Evolutionary conservation across 2,888 invertebrate species (phyloP).

Genomic region (Agrochola macilenta): DNA sequence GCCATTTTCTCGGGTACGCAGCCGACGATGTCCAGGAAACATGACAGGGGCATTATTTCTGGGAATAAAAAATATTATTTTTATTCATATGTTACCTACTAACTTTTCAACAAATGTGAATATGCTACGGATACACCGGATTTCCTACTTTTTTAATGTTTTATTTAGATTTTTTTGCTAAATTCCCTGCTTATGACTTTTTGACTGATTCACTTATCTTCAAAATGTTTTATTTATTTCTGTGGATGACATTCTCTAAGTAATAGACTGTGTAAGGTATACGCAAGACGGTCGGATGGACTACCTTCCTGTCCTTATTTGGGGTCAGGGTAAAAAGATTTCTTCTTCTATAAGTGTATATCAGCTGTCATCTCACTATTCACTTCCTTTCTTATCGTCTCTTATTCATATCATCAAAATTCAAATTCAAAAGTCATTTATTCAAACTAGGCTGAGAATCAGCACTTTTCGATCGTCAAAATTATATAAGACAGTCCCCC

Average conservation of each 20-base stretch:
- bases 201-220: not conserved
- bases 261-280: not conserved
- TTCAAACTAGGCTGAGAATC: too few species aligned
- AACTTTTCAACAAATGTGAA: not conserved
- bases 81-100: not conserved
- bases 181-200: not conserved
- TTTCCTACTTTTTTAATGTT: not conserved
- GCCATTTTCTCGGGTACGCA: slow-evolving; percentile 94
- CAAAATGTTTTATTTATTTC: not conserved
- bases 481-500: too few species aligned
- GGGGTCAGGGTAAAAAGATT: too few species aligned
- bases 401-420: not conserved
- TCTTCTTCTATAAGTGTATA: not conserved
- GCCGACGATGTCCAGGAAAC: slow-evolving; percentile 96
- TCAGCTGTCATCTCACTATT: not conserved
- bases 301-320: not conserved
- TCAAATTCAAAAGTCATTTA: too few species aligned
- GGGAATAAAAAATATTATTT: slow-evolving; percentile 49
- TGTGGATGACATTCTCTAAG: not conserved
- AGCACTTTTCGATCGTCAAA: too few species aligned
- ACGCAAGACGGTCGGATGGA: not conserved
- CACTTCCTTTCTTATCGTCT: not conserved
- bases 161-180: too few species aligned
- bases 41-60: slow-evolving; percentile 93
- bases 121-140: not conserved